Evolutionary conservation across 2,888 invertebrate genomes (phyloP).

Genomic region (Rhyacophila evoluta): DNA sequence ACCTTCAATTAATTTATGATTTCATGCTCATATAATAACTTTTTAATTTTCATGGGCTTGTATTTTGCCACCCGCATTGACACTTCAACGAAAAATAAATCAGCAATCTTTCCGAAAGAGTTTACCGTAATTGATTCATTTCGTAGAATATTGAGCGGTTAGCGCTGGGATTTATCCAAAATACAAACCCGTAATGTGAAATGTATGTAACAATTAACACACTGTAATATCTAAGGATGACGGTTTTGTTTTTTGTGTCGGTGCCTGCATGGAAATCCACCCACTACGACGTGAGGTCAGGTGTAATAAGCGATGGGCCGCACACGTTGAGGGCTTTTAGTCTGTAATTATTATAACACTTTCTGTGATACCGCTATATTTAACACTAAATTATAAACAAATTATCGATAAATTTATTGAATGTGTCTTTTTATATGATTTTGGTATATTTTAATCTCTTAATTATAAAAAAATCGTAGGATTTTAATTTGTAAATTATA

Average conservation of each 20-base stretch:
- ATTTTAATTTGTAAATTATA: too few relatives aligned
- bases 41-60: neutral
- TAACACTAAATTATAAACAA: too few relatives aligned
- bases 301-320: conserved; percentile 2
- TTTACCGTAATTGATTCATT: neutral
- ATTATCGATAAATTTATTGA: too few relatives aligned
- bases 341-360: neutral
- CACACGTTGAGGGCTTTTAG: conserved; percentile 7
- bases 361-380: too few relatives aligned
- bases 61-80: conserved; percentile 13
- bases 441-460: too few relatives aligned
- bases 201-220: neutral
- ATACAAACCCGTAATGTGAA: neutral
- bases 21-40: neutral
- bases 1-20: too few relatives aligned
- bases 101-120: neutral
- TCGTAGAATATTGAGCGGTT: neutral
- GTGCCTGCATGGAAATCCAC: conserved; percentile 7
- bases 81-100: neutral
- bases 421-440: too few relatives aligned
- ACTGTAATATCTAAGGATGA: neutral
- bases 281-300: neutral
- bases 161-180: neutral
- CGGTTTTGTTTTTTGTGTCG: neutral
- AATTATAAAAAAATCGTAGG: too few relatives aligned